Conservation (phyloP, 35 echinoderm and acorn worm genomes). For the Eucidaris tribuloides region DNA sequence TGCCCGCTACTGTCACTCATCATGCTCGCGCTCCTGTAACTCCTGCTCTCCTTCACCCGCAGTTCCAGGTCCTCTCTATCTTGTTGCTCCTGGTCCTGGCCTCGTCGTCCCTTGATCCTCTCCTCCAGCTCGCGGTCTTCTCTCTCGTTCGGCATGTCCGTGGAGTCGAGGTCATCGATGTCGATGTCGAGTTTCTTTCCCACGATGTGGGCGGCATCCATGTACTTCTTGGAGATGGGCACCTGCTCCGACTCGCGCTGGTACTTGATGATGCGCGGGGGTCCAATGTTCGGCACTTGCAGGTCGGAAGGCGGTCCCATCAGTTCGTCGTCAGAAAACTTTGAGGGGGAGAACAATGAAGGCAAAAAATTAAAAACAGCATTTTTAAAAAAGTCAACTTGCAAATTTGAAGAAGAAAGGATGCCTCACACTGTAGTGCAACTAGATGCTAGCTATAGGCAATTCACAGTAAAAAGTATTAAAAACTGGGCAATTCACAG, state of each 20-base stretch:
- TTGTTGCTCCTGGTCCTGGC: background rate
- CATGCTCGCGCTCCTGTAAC: background rate
- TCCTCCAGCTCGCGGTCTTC: background rate
- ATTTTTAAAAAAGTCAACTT: background rate
- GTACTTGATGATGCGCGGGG: conserved; percentile 94
- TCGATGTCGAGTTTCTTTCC: conserved; percentile 5
- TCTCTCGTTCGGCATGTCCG: background rate
- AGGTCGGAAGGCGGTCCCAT: background rate
- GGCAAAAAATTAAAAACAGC: background rate
- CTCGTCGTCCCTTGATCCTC: background rate
- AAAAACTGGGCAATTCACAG: too few species aligned
- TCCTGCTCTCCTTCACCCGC: background rate
- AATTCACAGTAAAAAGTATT: too few species aligned
- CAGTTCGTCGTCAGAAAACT: conserved; percentile 62
- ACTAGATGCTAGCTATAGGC: too few species aligned
- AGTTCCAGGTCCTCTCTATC: background rate
- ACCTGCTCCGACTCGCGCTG: conserved; percentile 78
- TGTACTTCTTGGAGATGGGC: conserved; percentile 8
- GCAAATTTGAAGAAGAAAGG: too few species aligned
- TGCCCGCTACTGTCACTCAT: background rate
- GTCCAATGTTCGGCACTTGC: conserved; percentile 80
- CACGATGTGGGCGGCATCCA: background rate
- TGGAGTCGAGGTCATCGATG: conserved; percentile 2
- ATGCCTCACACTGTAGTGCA: too few species aligned
- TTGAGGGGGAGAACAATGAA: background rate